Evolutionary conservation across 2,888 invertebrate species (phyloP), one percentile per base, ranked within the genome.

Genomic region (Poecilus cupreus): DNA sequence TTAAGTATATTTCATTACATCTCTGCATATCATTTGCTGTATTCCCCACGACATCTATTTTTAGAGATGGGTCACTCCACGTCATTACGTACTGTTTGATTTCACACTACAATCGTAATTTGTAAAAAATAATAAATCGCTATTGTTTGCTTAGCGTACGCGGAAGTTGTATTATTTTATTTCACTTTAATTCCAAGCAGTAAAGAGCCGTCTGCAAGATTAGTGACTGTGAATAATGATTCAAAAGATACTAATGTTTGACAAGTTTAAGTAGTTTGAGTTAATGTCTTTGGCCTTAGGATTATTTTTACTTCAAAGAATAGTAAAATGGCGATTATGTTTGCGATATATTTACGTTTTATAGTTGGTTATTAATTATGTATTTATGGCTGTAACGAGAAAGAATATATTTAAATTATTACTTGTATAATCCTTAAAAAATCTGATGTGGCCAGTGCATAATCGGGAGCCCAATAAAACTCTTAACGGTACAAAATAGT

Each of bases 301-400:
- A 32, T 32, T 51, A 51, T 51, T 51, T 51, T 18, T 51, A 51
- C 51, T 51, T 51, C 51, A 51, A 51, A 51, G 51, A 51, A 51
- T 10, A 13, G 3, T 16, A 13, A 18, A 1, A 51, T 51, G 51
- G 18, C 51, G 51, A 6, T 18, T 13, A 18, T 51, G 43, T 43
- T 43, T 13, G n/a, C 11, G 13, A 8, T 43, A 32, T 32, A 8
- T 32, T 32, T 32, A 32, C 32, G n/a, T n/a, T n/a, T n/a, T n/a
- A n/a, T n/a, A 32, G 32, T 32, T 32, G 8, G 32, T 6, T 6
- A 32, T 32, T 32, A 32, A 32, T 32, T 32, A 32, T 32, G 8
- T 6, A 8, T 32, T 32, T 32, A 32, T 32, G 8, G 32, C 32
- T 32, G 32, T 32, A 32, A 32, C 32, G 8, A 32, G 8, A 6